phyloP scores from a whole-genome alignment of 2,797 vertebrate genomes.

The Sebastes oblongus region DNA sequence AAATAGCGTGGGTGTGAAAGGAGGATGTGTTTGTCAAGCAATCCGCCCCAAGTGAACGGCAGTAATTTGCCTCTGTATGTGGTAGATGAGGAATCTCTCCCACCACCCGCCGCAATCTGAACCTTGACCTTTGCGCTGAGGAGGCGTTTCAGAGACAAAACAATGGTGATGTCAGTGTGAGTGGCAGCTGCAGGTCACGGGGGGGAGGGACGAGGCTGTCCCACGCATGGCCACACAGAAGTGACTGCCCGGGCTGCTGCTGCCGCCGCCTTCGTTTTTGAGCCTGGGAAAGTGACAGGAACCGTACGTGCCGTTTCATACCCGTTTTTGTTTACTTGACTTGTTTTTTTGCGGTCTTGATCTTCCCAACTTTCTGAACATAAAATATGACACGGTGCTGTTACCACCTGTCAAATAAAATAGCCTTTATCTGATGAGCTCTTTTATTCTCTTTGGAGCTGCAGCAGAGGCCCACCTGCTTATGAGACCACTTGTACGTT shows the following conservation, averaged over 20 bases:
- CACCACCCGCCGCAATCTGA: slow-evolving; percentile 48
- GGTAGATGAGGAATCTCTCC: slow-evolving; percentile 41
- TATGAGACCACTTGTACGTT: slow-evolving; percentile 12
- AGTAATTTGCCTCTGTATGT: slow-evolving; percentile 58
- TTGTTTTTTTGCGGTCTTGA: slow-evolving; percentile 1
- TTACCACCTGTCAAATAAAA: slow-evolving; percentile 25
- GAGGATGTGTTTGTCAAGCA: slow-evolving; percentile 49
- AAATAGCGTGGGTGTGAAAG: slow-evolving; percentile 52
- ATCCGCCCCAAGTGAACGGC: slow-evolving; percentile 13
- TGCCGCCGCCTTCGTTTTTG: neutral
- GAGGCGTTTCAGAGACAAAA: slow-evolving; percentile 56
- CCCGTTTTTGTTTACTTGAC: neutral
- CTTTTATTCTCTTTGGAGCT: slow-evolving; percentile 22
- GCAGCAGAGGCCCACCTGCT: slow-evolving; percentile 37
- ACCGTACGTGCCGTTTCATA: neutral
- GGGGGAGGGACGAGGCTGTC: slow-evolving; percentile 51
- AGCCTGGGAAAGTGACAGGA: slow-evolving; percentile 69
- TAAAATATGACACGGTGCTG: slow-evolving; percentile 2
- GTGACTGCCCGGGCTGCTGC: slow-evolving; percentile 14
- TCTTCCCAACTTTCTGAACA: neutral
- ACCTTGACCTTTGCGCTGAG: slow-evolving; percentile 66
- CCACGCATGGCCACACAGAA: slow-evolving; percentile 71
- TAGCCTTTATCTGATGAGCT: neutral
- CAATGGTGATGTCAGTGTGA: slow-evolving; percentile 63
- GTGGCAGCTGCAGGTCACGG: slow-evolving; percentile 73